Conservation (phyloP, 1,140 invertebrate genomes). For the Halesus radiatus region DNA sequence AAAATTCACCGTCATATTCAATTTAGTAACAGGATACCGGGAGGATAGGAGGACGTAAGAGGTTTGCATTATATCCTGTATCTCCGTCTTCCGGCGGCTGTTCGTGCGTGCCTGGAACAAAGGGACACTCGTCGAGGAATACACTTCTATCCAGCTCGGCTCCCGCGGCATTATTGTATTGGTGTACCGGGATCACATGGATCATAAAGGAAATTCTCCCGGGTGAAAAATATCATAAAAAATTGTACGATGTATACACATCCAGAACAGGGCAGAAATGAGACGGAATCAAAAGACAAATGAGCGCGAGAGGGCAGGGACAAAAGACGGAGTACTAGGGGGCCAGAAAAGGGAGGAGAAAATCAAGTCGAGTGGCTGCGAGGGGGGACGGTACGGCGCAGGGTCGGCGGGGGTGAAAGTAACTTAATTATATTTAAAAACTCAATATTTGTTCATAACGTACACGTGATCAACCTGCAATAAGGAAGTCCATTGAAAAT, state of each 20-base stretch:
- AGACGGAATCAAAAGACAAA: slow-evolving; percentile 57
- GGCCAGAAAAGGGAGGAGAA: slow-evolving; percentile 30
- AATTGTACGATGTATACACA: slow-evolving; percentile 37
- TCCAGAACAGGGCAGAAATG: slow-evolving; percentile 42
- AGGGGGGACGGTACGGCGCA: not conserved
- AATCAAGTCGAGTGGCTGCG: slow-evolving; percentile 53
- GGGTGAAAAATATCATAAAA: slow-evolving; percentile 47
- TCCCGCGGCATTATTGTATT: no score
- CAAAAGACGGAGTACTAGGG: slow-evolving; percentile 50
- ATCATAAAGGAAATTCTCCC: slow-evolving; percentile 53
- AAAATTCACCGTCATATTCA: slow-evolving; percentile 6
- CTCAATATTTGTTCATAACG: no score
- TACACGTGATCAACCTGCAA: no score
- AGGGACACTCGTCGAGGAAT: slow-evolving; percentile 24
- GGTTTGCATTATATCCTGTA: slow-evolving; percentile 49
- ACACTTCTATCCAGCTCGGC: not conserved
- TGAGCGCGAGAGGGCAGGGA: slow-evolving; percentile 54
- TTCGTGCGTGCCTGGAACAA: slow-evolving; percentile 53
- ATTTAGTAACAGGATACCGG: slow-evolving; percentile 37
- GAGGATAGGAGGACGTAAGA: slow-evolving; percentile 34
- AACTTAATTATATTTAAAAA: no score
- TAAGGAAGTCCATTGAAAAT: no score
- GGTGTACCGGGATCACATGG: slow-evolving; percentile 37
- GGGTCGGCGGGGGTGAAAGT: not conserved
- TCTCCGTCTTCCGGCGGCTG: slow-evolving; percentile 24